Conservation (phyloP, 2,888 invertebrate genomes). For the Schizotus pectinicornis region DNA sequence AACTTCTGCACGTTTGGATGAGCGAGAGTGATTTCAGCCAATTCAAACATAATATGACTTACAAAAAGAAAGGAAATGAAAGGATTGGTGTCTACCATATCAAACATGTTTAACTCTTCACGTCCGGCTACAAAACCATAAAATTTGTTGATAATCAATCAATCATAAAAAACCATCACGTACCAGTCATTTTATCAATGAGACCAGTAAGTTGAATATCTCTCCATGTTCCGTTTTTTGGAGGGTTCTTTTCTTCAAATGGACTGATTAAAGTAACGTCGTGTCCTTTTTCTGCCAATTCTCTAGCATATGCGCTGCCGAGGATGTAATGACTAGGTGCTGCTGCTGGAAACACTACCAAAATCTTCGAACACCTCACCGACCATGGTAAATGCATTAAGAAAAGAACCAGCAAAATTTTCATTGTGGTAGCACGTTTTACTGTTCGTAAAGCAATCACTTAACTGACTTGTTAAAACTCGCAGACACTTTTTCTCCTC, state of each 20-base stretch:
- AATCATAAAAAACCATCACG: too few relatives aligned
- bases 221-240: conserved; percentile 13
- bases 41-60: neutral
- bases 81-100: neutral
- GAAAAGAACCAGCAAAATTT: too few relatives aligned
- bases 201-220: conserved; percentile 3
- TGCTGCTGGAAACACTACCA: conserved; percentile 10
- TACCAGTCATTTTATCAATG: neutral
- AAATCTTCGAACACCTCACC: conserved; percentile 1
- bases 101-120: neutral
- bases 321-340: conserved; percentile 30
- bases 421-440: too few relatives aligned
- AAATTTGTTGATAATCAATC: too few relatives aligned
- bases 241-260: conserved; percentile 9
- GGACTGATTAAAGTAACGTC: conserved; percentile 30
- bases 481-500: too few relatives aligned
- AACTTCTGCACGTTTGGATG: neutral
- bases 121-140: neutral
- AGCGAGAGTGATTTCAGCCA: neutral
- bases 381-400: too few relatives aligned
- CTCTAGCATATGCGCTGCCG: conserved; percentile 20
- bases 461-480: too few relatives aligned
- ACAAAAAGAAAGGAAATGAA: neutral
- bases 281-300: conserved; percentile 32
- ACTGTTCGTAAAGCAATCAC: too few relatives aligned